Percentiles rank a stretch among this genome's conserved stretches.
phyloP scores from a whole-genome alignment of 2,888 invertebrate genomes.

The Perizoma flavofasciatum region DNA sequence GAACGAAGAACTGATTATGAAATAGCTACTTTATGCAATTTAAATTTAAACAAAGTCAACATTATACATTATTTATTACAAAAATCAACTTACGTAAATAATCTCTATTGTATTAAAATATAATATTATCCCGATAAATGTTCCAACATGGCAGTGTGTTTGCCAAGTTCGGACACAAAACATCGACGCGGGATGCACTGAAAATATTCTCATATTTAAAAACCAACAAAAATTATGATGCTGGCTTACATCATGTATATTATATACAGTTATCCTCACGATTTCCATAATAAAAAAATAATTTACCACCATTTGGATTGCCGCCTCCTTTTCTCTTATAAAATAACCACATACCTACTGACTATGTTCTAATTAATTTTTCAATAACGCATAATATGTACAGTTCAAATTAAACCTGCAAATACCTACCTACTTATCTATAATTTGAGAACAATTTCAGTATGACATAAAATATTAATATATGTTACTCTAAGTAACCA shows the following conservation, averaged over 20 bases:
- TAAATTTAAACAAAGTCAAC: no score
- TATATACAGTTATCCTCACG: no score
- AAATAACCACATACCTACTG: constrained; percentile 8
- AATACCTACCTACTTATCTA: constrained; percentile 3
- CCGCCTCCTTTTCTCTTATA: constrained; percentile 45
- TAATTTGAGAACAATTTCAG: neutral
- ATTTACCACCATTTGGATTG: constrained; percentile 65
- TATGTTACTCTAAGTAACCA: neutral
- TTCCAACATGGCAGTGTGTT: no score
- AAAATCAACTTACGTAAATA: constrained; percentile 32
- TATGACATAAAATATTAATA: constrained; percentile 2
- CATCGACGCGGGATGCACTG: no score
- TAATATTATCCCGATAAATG: neutral
- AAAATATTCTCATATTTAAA: no score
- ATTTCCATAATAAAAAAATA: neutral
- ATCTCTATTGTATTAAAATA: constrained; percentile 13
- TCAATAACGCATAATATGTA: constrained; percentile 46
- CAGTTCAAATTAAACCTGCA: constrained; percentile 39
- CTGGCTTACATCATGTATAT: no score
- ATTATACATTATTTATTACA: constrained; percentile 31
- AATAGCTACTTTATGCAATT: no score
- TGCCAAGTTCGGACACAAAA: no score
- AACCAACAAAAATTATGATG: no score
- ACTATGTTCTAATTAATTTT: neutral
- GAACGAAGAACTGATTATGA: no score